phyloP scores from a whole-genome alignment of 1,140 invertebrate genomes.

The Trichoplusia ni region DNA sequence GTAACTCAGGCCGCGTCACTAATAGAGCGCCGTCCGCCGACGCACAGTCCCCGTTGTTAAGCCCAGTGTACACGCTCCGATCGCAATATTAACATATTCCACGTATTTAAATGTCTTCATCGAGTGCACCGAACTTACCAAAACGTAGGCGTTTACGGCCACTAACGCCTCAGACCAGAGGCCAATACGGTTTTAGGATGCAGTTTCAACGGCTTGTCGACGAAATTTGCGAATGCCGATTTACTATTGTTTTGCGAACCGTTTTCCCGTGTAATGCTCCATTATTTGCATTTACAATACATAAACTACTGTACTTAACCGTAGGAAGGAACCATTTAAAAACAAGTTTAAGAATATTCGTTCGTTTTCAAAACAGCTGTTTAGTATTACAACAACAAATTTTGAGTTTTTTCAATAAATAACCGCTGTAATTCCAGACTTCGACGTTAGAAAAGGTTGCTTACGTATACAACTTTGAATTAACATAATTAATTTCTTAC shows the following conservation, averaged over 20 bases:
- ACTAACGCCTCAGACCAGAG: slow-evolving; percentile 16
- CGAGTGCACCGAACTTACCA: slow-evolving; percentile 29
- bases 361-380: no score
- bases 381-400: no score
- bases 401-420: no score
- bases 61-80: slow-evolving; percentile 31
- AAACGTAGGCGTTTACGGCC: slow-evolving; percentile 35
- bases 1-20: slow-evolving; percentile 10
- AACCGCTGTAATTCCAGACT: no score
- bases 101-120: slow-evolving; percentile 40
- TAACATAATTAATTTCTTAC: slow-evolving; percentile 3
- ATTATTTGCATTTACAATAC: no score
- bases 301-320: no score
- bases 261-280: background rate
- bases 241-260: slow-evolving; percentile 7
- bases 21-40: slow-evolving; percentile 38
- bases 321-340: no score
- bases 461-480: background rate
- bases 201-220: slow-evolving; percentile 2
- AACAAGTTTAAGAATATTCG: no score
- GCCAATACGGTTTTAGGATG: slow-evolving; percentile 19
- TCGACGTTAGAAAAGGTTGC: background rate
- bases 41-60: slow-evolving; percentile 31
- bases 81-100: slow-evolving; percentile 35
- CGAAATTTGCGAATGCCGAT: slow-evolving; percentile 10